These are phyloP conservation scores for Cephalopterus ornatus DNA, from an alignment of 2,113 vertebrate species.

Conservation along the genomic window DNA sequence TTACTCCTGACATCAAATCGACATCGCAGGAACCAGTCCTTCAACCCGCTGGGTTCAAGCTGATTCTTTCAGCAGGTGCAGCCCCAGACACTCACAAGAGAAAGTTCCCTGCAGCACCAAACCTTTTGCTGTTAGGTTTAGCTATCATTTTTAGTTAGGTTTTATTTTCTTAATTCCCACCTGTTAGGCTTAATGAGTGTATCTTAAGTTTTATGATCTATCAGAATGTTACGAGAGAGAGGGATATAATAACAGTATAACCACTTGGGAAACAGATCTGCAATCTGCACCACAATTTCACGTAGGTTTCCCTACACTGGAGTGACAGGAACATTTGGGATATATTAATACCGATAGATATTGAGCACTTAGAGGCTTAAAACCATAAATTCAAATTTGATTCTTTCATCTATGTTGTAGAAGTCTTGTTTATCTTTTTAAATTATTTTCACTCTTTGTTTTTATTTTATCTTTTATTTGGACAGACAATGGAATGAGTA, in stretches of 20 bases:
- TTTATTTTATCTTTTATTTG: neutral
- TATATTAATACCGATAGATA: neutral
- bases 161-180: neutral
- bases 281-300: neutral
- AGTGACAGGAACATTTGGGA: neutral
- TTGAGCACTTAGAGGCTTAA: neutral
- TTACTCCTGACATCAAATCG: neutral
- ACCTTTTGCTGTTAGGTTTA: neutral
- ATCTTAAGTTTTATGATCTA: neutral
- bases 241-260: neutral
- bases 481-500: neutral
- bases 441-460: neutral
- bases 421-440: neutral
- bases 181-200: neutral
- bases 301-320: neutral
- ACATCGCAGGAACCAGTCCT: neutral
- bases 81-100: neutral
- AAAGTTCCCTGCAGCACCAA: neutral
- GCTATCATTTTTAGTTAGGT: neutral
- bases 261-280: neutral
- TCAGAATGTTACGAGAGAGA: neutral
- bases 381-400: neutral
- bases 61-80: neutral
- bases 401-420: neutral
- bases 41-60: neutral